Conservation (phyloP, 2,113 vertebrate genomes). For the Aphyosemion australe region DNA sequence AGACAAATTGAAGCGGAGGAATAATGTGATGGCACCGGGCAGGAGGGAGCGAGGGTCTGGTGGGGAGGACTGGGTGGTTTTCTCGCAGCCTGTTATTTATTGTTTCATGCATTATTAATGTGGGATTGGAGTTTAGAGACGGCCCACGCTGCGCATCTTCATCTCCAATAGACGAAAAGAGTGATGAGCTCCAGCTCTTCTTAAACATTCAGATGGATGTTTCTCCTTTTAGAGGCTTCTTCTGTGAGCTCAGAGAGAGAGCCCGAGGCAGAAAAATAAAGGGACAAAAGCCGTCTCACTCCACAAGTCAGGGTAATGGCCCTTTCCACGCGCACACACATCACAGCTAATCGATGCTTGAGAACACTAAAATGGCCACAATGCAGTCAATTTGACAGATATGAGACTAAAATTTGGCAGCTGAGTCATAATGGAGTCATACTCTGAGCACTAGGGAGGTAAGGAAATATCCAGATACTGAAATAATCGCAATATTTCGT, state of each 20-base stretch:
- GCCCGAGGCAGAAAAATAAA: conserved; percentile 40
- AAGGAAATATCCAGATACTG: too few species aligned
- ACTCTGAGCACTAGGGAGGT: too few species aligned
- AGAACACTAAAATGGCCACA: too few species aligned
- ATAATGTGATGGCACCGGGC: conserved; percentile 24
- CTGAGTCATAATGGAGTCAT: too few species aligned
- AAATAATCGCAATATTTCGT: too few species aligned
- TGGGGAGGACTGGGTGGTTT: conserved; percentile 21
- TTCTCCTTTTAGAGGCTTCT: conserved; percentile 1
- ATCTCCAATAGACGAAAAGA: neutral
- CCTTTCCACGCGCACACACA: conserved; percentile 12
- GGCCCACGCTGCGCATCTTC: conserved; percentile 32
- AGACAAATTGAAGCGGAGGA: conserved; percentile 29
- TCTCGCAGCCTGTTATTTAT: conserved; percentile 31
- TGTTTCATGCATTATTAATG: conserved; percentile 65
- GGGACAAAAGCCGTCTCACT: conserved; percentile 59
- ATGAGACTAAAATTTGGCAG: too few species aligned
- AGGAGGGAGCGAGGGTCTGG: conserved; percentile 8
- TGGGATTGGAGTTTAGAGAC: conserved; percentile 38
- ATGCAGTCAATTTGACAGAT: too few species aligned
- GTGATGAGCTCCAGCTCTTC: conserved; percentile 13
- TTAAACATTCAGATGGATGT: conserved; percentile 24
- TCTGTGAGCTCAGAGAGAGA: conserved; percentile 20
- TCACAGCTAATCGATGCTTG: neutral
- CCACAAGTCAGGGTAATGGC: conserved; percentile 57